Conservation (phyloP, 2,888 invertebrate genomes). For the Podabrus alpinus region DNA sequence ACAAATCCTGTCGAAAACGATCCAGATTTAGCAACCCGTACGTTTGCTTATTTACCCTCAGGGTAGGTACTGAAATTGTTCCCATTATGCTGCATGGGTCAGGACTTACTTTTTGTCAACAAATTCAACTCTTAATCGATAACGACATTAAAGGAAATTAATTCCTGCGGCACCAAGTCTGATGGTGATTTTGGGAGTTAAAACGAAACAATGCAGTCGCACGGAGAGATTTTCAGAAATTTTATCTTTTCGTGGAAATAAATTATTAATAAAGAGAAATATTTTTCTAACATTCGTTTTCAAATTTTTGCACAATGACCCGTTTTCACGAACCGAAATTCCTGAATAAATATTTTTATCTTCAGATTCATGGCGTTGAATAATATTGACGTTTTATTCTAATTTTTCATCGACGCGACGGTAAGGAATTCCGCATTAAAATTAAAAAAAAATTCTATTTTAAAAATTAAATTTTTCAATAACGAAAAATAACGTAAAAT, state of each 20-base stretch:
- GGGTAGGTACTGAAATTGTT: constrained; percentile 7
- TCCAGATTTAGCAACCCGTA: constrained; percentile 6
- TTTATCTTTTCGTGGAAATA: neutral
- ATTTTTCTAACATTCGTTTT: neutral
- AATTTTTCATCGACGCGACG: neutral
- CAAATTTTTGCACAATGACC: neutral
- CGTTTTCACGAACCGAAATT: neutral
- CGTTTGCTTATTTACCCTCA: constrained; percentile 15
- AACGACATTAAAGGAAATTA: neutral
- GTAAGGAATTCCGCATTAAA: neutral
- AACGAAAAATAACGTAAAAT: neutral
- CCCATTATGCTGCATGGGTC: constrained; percentile 10
- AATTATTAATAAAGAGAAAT: neutral
- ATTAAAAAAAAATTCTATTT: neutral
- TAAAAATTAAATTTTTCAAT: neutral
- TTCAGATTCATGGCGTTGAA: neutral
- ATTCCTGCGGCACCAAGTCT: neutral
- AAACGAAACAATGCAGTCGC: neutral
- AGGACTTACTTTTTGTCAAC: constrained; percentile 12
- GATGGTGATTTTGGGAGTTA: neutral
- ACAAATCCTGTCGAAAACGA: constrained; percentile 15
- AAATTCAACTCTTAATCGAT: neutral
- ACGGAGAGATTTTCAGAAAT: neutral
- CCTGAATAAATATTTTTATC: neutral
- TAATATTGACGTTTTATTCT: neutral